Evolutionary conservation across 2,888 invertebrate genomes (phyloP).

Genomic region (Pollenia angustigena): DNA sequence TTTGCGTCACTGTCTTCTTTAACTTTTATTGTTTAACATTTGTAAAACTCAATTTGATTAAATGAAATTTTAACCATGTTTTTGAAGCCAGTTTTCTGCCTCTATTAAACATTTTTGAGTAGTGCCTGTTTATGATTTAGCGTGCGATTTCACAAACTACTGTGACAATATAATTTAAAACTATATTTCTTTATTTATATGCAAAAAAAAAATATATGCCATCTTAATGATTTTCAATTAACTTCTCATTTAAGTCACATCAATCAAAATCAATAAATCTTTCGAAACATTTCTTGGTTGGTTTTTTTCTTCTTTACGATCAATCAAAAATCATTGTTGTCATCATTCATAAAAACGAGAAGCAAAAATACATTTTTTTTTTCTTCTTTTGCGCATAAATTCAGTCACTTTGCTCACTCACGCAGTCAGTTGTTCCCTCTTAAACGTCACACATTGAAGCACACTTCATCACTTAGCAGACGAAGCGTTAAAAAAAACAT

Average conservation of each 20-base stretch:
- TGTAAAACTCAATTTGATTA: no score
- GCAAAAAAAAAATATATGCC: constrained; percentile 13
- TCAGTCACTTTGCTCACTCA: constrained; percentile 32
- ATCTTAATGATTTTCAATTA: constrained; percentile 70
- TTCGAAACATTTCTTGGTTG: constrained; percentile 39
- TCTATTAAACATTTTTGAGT: not conserved
- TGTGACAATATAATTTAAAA: not conserved
- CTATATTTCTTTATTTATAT: constrained; percentile 35
- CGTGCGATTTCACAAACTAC: no score
- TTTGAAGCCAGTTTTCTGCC: not conserved
- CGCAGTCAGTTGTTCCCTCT: constrained; percentile 29
- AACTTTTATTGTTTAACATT: no score
- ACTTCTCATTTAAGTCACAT: constrained; percentile 66
- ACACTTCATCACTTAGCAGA: constrained; percentile 62
- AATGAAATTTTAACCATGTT: no score
- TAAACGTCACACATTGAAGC: constrained; percentile 30
- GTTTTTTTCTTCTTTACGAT: constrained; percentile 49
- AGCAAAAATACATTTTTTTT: not conserved
- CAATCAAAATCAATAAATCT: constrained; percentile 73
- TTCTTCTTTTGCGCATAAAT: constrained; percentile 25
- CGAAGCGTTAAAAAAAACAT: constrained; percentile 48
- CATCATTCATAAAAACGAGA: constrained; percentile 44
- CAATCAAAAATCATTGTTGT: constrained; percentile 68
- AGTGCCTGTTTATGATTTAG: no score
- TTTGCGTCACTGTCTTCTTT: no score